Conservation (phyloP, 2,113 vertebrate genomes). For the Cairina moschata region DNA sequence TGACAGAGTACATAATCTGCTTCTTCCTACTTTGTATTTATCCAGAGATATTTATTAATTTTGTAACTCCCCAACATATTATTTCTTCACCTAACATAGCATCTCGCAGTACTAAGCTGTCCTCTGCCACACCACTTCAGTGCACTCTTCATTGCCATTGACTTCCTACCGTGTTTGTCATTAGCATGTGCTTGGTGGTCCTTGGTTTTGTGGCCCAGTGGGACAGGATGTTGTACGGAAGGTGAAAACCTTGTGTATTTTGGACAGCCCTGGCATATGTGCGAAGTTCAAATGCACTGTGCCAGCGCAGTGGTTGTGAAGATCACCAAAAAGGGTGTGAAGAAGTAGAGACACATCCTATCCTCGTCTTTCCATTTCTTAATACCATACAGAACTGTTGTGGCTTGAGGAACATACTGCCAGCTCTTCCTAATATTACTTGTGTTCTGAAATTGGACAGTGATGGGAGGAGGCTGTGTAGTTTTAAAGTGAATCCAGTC, state of each 20-base stretch:
- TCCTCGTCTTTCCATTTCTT: background rate
- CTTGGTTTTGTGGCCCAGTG: background rate
- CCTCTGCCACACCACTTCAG: background rate
- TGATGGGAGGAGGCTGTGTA: slow-evolving; percentile 10
- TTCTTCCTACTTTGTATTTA: slow-evolving; percentile 32
- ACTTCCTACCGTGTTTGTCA: background rate
- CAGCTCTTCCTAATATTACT: background rate
- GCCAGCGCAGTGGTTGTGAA: background rate
- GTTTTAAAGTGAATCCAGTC: slow-evolving; percentile 50
- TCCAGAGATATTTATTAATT: slow-evolving; percentile 30
- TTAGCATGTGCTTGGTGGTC: background rate
- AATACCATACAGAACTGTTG: background rate
- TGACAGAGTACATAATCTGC: slow-evolving; percentile 35
- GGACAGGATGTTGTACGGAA: background rate
- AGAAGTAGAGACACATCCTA: background rate
- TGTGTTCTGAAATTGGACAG: slow-evolving; percentile 33
- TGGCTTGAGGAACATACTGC: background rate
- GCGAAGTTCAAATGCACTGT: background rate
- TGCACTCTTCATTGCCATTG: background rate
- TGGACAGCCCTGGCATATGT: background rate
- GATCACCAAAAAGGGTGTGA: background rate
- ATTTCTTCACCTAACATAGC: slow-evolving; percentile 38
- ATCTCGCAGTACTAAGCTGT: background rate
- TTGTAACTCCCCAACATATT: slow-evolving; percentile 26
- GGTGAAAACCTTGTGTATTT: background rate